Evolutionary conservation across 1,140 invertebrate species (phyloP).

Genomic region (Neoseiulus cucumeris): DNA sequence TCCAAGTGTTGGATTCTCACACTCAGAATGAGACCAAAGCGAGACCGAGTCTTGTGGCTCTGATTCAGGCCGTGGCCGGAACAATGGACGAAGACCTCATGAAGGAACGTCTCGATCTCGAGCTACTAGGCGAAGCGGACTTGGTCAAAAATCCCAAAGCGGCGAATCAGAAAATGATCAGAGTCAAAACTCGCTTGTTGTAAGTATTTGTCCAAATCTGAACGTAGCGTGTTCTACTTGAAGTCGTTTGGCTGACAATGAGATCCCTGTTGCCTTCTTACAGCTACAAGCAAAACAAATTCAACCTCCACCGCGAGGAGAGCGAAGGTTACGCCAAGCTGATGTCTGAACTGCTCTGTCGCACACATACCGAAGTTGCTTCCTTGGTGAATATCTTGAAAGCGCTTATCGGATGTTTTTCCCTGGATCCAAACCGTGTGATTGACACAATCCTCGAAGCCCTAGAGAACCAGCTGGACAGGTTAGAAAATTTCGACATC

Average conservation of each 20-base stretch:
- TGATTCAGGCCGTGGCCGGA: not conserved
- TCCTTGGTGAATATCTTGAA: slow-evolving; percentile 62
- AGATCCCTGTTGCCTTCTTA: slow-evolving; percentile 26
- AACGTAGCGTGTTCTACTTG: too few species aligned
- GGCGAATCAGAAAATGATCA: slow-evolving; percentile 92
- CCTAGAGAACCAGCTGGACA: slow-evolving; percentile 63
- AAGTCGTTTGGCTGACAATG: not conserved
- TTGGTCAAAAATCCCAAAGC: slow-evolving; percentile 63
- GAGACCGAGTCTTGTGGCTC: not conserved
- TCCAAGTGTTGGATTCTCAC: not conserved
- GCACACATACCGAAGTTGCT: slow-evolving; percentile 39
- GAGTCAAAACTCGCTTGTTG: slow-evolving; percentile 93
- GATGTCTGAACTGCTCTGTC: slow-evolving; percentile 82
- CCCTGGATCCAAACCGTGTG: slow-evolving; percentile 93
- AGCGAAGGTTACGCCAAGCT: slow-evolving; percentile 97
- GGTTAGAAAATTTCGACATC: not conserved
- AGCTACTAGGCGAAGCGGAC: slow-evolving; percentile 74
- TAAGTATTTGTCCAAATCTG: slow-evolving; percentile 44
- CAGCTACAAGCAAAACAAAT: slow-evolving; percentile 97
- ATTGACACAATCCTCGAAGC: slow-evolving; percentile 88
- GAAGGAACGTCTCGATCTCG: slow-evolving; percentile 79
- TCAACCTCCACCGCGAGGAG: slow-evolving; percentile 94
- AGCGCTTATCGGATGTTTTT: slow-evolving; percentile 91
- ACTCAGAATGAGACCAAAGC: not conserved
- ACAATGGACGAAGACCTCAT: slow-evolving; percentile 43